Conservation (phyloP, 1,140 invertebrate species). For the Bombus balteatus region DNA sequence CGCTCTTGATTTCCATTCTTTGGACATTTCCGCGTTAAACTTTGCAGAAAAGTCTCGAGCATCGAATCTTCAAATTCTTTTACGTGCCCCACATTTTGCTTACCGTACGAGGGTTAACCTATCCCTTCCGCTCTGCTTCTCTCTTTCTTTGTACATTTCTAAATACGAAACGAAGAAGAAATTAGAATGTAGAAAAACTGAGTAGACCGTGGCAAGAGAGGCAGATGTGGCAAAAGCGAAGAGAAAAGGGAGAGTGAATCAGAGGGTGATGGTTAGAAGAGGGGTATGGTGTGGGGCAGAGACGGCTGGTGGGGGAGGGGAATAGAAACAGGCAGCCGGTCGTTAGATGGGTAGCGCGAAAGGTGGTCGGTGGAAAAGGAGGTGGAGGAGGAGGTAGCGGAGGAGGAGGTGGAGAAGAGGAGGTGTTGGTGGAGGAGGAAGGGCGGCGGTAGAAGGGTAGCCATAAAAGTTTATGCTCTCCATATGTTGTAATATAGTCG, state of each 20-base stretch:
- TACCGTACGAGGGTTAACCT: background rate
- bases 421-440: constrained; percentile 57
- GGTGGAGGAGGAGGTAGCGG: constrained; percentile 38
- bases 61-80: too few species aligned
- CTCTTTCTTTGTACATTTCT: background rate
- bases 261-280: constrained; percentile 12
- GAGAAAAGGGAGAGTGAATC: constrained; percentile 10
- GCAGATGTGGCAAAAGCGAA: background rate
- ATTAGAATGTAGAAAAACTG: constrained; percentile 37
- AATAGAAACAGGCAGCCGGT: constrained; percentile 58
- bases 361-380: constrained; percentile 62
- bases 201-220: background rate
- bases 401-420: constrained; percentile 34
- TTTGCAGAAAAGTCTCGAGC: too few species aligned
- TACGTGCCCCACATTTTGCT: too few species aligned
- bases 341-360: constrained; percentile 67
- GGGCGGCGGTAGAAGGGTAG: constrained; percentile 79
- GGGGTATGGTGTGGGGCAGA: constrained; percentile 51
- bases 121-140: background rate
- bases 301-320: constrained; percentile 46
- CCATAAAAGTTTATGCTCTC: constrained; percentile 84
- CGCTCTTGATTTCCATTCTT: too few species aligned
- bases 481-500: constrained; percentile 84
- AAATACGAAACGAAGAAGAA: constrained; percentile 22
- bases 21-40: too few species aligned